Conservation (phyloP, 2,113 vertebrate species). For the Oceanodroma tethys region DNA sequence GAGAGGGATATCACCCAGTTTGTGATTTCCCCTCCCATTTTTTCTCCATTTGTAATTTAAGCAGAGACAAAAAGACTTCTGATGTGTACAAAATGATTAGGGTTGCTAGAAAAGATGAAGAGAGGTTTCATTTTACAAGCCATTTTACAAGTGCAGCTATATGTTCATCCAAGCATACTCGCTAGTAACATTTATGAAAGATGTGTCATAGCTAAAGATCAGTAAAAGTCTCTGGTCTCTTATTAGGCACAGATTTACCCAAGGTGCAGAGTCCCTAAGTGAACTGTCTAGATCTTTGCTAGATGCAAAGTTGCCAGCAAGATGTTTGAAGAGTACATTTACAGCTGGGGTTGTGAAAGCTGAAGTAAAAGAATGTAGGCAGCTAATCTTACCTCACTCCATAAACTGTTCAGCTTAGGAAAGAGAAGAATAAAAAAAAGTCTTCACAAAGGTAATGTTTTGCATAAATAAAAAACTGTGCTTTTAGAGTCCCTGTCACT, state of each 20-base stretch:
- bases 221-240: background rate
- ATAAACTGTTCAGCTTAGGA: background rate
- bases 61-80: background rate
- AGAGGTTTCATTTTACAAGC: background rate
- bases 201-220: background rate
- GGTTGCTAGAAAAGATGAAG: background rate
- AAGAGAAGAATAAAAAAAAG: background rate
- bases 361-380: background rate
- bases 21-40: background rate
- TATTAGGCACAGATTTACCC: background rate
- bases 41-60: background rate
- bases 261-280: background rate
- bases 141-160: background rate
- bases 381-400: background rate
- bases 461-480: background rate
- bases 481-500: background rate
- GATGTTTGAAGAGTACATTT: background rate
- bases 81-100: background rate
- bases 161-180: background rate
- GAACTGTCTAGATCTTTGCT: background rate
- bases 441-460: background rate
- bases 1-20: background rate
- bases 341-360: background rate
- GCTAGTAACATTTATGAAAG: background rate
- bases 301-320: background rate